Evolutionary conservation across 2,113 vertebrate genomes (phyloP), one percentile per base, ranked within the genome.

Genomic region (Acinonyx jubatus): DNA sequence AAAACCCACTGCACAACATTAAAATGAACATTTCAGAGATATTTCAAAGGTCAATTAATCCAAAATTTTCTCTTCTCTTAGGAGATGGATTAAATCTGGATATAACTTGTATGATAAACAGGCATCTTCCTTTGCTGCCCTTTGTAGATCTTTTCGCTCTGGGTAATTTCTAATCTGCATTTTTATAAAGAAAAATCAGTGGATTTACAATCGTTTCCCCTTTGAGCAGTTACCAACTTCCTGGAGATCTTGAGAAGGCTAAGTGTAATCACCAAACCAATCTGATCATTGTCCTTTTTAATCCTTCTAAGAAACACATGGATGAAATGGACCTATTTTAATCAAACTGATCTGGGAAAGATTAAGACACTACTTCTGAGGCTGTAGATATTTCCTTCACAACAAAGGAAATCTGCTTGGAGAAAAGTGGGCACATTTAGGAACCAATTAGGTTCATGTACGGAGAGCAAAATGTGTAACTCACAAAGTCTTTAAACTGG

Each of bases 401-500:
- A 84, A 91, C 74, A 98, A 98, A 73, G 95, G 33, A 88, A 94
- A 92, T 96, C 61, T 93, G 96, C 52, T 85, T 19, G 52, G 78
- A 96, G 97, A 94, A 97, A 21, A 88, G 55, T 74, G 81, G 21
- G 52, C 69, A 96, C 91, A 84, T 96, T 97, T 97, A 96, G 73
- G 81, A 95, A 94, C 74, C 92, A 95, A 94, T 97, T 95, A 96
- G n/a, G 63, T 97, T 98, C 97, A 23, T 83, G 19, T 87, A 79
- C 4, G 55, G 88, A 97, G 95, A 98, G 69, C 57, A 81, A 93
- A 93, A 96, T 76, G 50, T 95, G 93, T 97, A 98, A 99, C 99
- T 99, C 98, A 99, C 99, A 99, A 97, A 95, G 98, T 99, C 98
- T 99, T 99, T 84, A 99, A 99, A 98, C 98, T 99, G 96, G 99